Conservation (phyloP, 2,888 invertebrate species). For the Protophormia terraenovae region DNA sequence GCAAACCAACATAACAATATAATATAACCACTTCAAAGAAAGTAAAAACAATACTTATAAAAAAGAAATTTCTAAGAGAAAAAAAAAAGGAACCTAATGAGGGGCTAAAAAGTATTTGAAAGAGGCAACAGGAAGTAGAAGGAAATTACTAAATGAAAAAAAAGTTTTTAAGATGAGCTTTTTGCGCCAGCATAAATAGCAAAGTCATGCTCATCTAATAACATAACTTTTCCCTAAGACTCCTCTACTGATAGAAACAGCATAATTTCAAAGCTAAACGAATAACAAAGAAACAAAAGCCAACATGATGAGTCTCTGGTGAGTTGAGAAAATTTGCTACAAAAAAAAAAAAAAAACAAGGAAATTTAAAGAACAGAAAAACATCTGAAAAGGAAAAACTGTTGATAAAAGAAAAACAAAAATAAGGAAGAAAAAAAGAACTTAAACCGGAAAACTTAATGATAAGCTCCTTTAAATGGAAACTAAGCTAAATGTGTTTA, state of each 20-base stretch:
- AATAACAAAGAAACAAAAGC: neutral
- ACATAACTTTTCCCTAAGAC: neutral
- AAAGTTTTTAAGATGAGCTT: slow-evolving; percentile 31
- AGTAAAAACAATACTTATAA: slow-evolving; percentile 1
- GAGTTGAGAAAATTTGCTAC: neutral
- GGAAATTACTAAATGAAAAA: slow-evolving; percentile 59
- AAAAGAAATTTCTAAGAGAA: slow-evolving; percentile 13
- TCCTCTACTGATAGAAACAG: neutral
- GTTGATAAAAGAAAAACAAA: slow-evolving; percentile 1
- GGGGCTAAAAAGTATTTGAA: neutral
- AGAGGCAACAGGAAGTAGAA: slow-evolving; percentile 48
- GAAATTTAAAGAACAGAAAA: too few relatives aligned
- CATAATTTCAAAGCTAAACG: slow-evolving; percentile 5
- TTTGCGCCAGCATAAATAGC: neutral
- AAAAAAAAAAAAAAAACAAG: neutral
- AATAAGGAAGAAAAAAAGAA: neutral
- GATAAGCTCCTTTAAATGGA: slow-evolving; percentile 60
- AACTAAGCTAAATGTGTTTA: slow-evolving; percentile 60
- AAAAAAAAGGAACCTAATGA: slow-evolving; percentile 1
- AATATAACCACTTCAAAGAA: neutral
- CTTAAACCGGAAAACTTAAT: slow-evolving; percentile 59
- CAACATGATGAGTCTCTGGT: slow-evolving; percentile 53
- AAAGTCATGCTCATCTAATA: slow-evolving; percentile 1
- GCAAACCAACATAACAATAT: neutral
- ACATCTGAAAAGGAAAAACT: slow-evolving; percentile 27